These are phyloP conservation scores for Cichlasoma orientale DNA, from an alignment of 2,797 vertebrate genomes.

Conservation along the genomic window DNA sequence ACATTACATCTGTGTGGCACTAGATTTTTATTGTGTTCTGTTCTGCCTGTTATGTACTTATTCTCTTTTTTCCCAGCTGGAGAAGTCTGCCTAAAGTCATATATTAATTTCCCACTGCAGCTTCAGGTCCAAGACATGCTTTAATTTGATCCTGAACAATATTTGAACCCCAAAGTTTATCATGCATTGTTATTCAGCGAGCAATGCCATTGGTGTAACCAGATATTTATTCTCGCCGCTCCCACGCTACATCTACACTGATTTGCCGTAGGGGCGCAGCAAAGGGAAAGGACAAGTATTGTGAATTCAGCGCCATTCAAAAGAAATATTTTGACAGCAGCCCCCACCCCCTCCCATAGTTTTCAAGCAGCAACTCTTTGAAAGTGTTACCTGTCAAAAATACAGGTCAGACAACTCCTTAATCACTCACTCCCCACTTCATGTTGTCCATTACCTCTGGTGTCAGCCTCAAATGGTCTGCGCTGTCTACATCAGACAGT, in stretches of 20 bases:
- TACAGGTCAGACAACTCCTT: neutral
- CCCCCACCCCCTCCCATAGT: too few species aligned
- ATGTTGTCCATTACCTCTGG: neutral
- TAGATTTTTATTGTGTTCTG: neutral
- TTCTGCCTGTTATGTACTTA: neutral
- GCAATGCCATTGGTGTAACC: neutral
- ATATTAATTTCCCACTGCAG: neutral
- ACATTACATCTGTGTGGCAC: neutral
- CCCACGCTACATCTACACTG: neutral
- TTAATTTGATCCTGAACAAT: neutral
- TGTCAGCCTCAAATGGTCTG: neutral
- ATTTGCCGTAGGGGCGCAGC: neutral
- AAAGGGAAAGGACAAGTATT: neutral
- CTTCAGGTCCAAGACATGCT: neutral
- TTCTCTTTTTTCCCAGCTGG: neutral
- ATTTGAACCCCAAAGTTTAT: neutral
- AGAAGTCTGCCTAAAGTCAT: neutral
- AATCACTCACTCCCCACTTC: neutral
- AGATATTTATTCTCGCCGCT: neutral
- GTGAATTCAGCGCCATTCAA: neutral
- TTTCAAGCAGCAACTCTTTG: neutral
- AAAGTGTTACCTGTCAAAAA: neutral
- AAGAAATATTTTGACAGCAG: neutral
- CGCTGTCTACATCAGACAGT: conserved; percentile 1
- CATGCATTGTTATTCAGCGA: neutral